Base-by-base conservation (phyloP, 2,797 vertebrate genomes). In the Phrynocephalus forsythii region DNA sequence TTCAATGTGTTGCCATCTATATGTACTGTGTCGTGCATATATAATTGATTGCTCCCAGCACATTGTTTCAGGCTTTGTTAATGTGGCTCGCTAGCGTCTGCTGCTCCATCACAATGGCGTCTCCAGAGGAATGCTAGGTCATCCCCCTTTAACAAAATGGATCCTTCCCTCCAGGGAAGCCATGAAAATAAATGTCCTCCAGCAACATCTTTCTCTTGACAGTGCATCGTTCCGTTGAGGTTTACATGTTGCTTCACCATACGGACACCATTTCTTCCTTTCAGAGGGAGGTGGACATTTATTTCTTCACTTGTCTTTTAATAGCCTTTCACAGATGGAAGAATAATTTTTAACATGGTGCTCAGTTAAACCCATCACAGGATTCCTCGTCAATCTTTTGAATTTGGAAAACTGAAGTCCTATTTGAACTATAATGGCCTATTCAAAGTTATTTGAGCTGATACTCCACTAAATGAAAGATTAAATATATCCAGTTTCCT, bases 101-200 rank as follows among this genome's bases (percentile, higher is more conserved):
- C n/a, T 84, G 90, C 91, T 81, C 67, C n/a, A 38, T 92, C 88
- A 89, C 94, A 93, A 93, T 94, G 79, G 91, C 91, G 89, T 93
- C 92, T 91, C 91, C 90, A 56, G 80, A 90, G 75, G 91, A 91
- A 92, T 86, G 84, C 81, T 90, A 93, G 88, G 86, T 94, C 9
- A 90, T 91, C 91, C 92, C 76, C 87, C 16, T 92, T 75, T 66
- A 82, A 90, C 89, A 86, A 87, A 85, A 69, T 69, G 60, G 60
- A 18, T 63, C 3, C 18, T 63, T 11, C 15, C 28, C 84, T 94
- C 90, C 33, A 83, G 85, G 77, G 87, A 94, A 95, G 88, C 83
- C 66, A 26, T 85, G 88, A 92, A 87, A 90, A 44, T 87, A 91
- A 30, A 30, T 84, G 89, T 92, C 88, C 88, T 90, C 83, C 88